Evolutionary conservation across 1,140 invertebrate genomes (phyloP).

Genomic region (Nephila pilipes): DNA sequence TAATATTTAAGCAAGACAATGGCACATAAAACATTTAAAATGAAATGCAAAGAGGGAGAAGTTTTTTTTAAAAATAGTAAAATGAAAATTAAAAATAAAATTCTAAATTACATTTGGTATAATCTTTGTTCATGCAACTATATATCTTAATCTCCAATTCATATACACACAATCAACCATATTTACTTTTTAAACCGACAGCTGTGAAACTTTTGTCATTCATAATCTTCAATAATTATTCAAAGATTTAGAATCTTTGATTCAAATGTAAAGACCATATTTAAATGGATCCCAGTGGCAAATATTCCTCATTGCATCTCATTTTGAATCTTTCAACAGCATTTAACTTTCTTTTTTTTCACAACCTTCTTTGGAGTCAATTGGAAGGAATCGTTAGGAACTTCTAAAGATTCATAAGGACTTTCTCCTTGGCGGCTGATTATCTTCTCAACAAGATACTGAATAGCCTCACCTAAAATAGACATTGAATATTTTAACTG

Average conservation of each 20-base stretch:
- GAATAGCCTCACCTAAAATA: slow-evolving; percentile 52
- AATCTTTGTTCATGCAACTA: slow-evolving; percentile 14
- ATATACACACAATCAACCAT: background rate
- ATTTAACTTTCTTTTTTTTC: slow-evolving; percentile 46
- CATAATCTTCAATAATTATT: background rate
- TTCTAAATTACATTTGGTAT: slow-evolving; percentile 15
- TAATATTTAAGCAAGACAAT: slow-evolving; percentile 15
- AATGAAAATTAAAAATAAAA: slow-evolving; percentile 16
- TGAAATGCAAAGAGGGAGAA: slow-evolving; percentile 10
- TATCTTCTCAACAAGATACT: slow-evolving; percentile 60
- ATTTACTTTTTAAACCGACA: background rate
- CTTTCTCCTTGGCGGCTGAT: slow-evolving; percentile 28
- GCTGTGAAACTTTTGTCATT: background rate
- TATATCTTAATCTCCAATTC: background rate
- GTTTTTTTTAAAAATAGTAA: background rate
- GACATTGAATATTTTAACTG: background rate
- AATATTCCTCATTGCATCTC: background rate
- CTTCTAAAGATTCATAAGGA: background rate
- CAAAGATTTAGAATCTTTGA: background rate
- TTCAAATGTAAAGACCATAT: background rate
- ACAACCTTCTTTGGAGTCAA: slow-evolving; percentile 19
- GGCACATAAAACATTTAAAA: slow-evolving; percentile 2
- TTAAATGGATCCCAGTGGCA: background rate
- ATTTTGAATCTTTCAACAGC: slow-evolving; percentile 41
- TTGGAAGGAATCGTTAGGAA: slow-evolving; percentile 3